phyloP scores from a whole-genome alignment of 2,113 vertebrate genomes.

The Vulpes ferrilata region DNA sequence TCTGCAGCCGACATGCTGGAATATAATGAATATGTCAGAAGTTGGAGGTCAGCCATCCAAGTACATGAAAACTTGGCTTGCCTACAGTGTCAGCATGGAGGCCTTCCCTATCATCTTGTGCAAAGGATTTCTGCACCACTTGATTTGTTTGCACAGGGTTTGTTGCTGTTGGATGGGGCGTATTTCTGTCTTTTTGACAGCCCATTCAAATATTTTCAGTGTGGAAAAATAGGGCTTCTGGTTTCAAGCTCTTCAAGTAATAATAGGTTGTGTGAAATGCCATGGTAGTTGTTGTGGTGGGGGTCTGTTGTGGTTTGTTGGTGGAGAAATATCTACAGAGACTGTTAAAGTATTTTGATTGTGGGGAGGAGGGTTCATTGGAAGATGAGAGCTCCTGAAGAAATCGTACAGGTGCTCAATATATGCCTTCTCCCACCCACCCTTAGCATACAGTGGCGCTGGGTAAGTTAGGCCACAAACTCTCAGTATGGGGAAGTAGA shows the following conservation, averaged over 20 bases:
- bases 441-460: neutral
- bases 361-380: slow-evolving; percentile 48
- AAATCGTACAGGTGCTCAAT: neutral
- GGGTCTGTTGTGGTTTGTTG: slow-evolving; percentile 84
- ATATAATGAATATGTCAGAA: slow-evolving; percentile 95
- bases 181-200: slow-evolving; percentile 91
- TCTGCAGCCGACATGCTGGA: slow-evolving; percentile 91
- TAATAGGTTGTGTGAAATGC: slow-evolving; percentile 86
- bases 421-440: neutral
- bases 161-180: slow-evolving; percentile 91
- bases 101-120: slow-evolving; percentile 90
- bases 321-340: slow-evolving; percentile 77
- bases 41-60: slow-evolving; percentile 94
- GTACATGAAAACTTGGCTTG: slow-evolving; percentile 93
- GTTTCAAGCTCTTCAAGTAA: slow-evolving; percentile 85
- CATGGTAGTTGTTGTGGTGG: slow-evolving; percentile 76
- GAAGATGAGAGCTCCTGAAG: slow-evolving; percentile 32
- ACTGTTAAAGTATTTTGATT: slow-evolving; percentile 80
- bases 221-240: slow-evolving; percentile 88
- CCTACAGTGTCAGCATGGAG: slow-evolving; percentile 89
- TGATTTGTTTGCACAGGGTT: slow-evolving; percentile 93
- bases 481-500: neutral
- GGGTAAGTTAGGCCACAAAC: neutral
- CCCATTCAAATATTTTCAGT: slow-evolving; percentile 91
- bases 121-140: slow-evolving; percentile 92